Base-by-base conservation (phyloP, 2,888 invertebrate genomes). In the Dascillus cervinus region DNA sequence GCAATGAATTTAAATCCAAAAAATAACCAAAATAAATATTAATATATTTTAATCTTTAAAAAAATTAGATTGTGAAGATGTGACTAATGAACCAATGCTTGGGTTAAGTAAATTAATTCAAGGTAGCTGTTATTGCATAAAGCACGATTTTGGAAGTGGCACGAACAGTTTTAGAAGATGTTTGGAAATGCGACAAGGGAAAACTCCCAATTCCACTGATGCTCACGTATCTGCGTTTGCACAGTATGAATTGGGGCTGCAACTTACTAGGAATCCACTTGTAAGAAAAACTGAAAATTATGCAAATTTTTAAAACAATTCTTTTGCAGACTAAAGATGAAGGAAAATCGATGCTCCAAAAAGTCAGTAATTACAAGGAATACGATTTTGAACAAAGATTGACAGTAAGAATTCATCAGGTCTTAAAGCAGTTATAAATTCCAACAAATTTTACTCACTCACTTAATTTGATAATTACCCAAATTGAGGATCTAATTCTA, bases 321-420 rank as follows among this genome's bases (percentile, higher is more conserved):
- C 26, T 13, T 32, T 66, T 67, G 31, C 57, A 73, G 72, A 66
- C 67, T 13, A 51, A 62, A 39, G 64, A 66, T 21, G 75, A 77
- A 52, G 76, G 75, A 12, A 71, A 63, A 52, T 46, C 43, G 21
- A 51, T 78, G 12, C 53, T 62, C 17, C 65, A 69, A 44, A 67
- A 70, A 13, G 67, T 73, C 51, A 65, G 63, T 28, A 66, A 67
- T 27, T 77, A 73, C 52, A 75, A 69, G 49, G 73, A 75, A 47
- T 80, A 76, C 49, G 79, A 81, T 57, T 79, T 80, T 58, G 79
- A 80, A 52, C 74, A 72, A 51, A 67, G 78, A 26, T 65, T 81
- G 23, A 72, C 66, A 43, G 73, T 79, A 13, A 64, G 77, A 40
- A 72, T 79, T 26, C 73, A 77, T 51, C 67, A 72, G 26, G 69